Base-by-base conservation (phyloP, 2,888 invertebrate species). In the Meteorus colon region DNA sequence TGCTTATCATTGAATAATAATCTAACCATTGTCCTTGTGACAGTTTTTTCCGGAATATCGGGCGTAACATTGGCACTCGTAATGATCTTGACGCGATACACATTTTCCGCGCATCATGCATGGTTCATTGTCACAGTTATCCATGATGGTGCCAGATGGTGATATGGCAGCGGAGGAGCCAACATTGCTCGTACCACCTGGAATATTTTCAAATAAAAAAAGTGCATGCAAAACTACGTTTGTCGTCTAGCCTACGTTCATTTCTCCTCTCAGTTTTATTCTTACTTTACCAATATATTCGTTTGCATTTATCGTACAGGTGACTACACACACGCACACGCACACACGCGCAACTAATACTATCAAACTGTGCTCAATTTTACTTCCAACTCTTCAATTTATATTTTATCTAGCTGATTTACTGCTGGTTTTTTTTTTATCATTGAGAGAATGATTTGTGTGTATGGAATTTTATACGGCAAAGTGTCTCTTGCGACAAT, bases 31-130 rank as follows among this genome's bases (percentile, higher is more conserved):
- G 90, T 96, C 96, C 88, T 94, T 93, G 90, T 96, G 94, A 90
- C 97, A 97, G 90, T 96, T 96, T 91, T 95, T 95, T 81, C 97
- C 97, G 74, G 95, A 93, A 90, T 96, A 97, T 74, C 96, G 93
- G 45, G 96, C 94, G 76, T 94, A 92, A 91, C 97, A 97, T 87
- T 93, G 93, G 90, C 97, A 97, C 86, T 95, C 94, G 90, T 96
- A 97, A 78, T 93, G 92, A 86, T 96, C 96, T 80, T 92, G 91
- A 83, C 93, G 92, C 60, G 95, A 95, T 81, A 95, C 93, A 90
- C 96, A 96, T 66, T 92, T 93, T 74, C 96, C 96, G 89, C 95
- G 96, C 84, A 94, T 92, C 94, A 96, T 93, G 90, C 96, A 96
- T 34, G 96, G 95, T 89, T 96, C 95, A 87, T 94, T 93, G 85